Conservation (phyloP, 2,888 invertebrate species). For the Platynereis dumerilii region DNA sequence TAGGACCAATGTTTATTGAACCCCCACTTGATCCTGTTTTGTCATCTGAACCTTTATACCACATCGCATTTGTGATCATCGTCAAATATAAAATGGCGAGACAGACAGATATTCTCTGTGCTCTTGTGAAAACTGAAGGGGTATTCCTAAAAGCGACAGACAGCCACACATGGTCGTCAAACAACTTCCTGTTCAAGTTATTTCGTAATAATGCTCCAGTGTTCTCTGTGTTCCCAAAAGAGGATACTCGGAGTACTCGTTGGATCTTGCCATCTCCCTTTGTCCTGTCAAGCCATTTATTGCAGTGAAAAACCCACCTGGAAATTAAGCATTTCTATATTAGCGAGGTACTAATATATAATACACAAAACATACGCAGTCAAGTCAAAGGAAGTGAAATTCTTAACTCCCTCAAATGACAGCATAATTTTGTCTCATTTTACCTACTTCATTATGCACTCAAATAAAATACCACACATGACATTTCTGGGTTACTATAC, state of each 20-base stretch:
- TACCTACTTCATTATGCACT: no score
- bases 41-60: not conserved
- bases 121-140: conserved; percentile 3
- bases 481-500: no score
- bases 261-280: not conserved
- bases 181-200: conserved; percentile 5
- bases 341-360: no score
- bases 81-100: conserved; percentile 44
- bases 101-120: conserved; percentile 39
- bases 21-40: not conserved
- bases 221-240: not conserved
- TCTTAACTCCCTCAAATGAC: no score
- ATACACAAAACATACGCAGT: no score
- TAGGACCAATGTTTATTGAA: not conserved
- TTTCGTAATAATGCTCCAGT: not conserved
- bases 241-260: not conserved
- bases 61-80: conserved; percentile 40
- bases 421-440: no score
- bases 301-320: conserved; percentile 3
- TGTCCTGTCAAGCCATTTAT: conserved; percentile 1
- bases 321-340: no score
- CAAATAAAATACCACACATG: no score
- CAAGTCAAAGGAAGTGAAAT: no score
- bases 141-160: conserved; percentile 1
- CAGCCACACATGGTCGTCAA: conserved; percentile 6